Percentiles rank a stretch among this genome's conserved stretches.
These are phyloP conservation scores for Pseudorhiza aurosa DNA, from an alignment of 30 jellyfish, hydroid and myxozoan genomes.

Conservation along the genomic window DNA sequence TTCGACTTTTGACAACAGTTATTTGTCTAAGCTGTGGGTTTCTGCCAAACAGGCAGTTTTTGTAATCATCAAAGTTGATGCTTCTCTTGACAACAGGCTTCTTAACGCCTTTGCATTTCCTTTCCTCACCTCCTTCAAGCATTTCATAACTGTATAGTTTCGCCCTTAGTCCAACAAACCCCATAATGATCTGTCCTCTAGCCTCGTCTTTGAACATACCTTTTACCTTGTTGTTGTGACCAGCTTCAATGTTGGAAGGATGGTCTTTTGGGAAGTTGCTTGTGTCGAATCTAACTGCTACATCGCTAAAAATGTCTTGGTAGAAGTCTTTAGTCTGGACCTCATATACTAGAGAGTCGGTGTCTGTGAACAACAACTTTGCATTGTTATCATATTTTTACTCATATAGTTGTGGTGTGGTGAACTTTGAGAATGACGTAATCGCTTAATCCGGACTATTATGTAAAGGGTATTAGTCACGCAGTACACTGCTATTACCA, in stretches of 20 bases:
- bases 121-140: constrained; percentile 46
- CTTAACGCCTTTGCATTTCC: constrained; percentile 55
- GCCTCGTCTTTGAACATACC: constrained; percentile 70
- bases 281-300: constrained; percentile 13
- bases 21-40: constrained; percentile 24
- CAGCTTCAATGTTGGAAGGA: background rate
- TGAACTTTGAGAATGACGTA: no score
- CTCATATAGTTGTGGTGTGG: constrained; percentile 64
- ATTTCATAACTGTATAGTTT: constrained; percentile 51
- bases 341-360: constrained; percentile 68
- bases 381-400: constrained; percentile 36
- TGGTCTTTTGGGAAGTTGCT: constrained; percentile 23
- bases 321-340: constrained; percentile 66
- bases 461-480: no score
- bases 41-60: constrained; percentile 7
- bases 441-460: no score
- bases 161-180: constrained; percentile 55
- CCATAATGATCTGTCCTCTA: constrained; percentile 32
- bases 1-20: constrained; percentile 24
- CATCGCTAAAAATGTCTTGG: constrained; percentile 32
- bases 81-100: constrained; percentile 28
- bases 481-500: no score
- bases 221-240: constrained; percentile 38
- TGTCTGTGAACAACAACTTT: constrained; percentile 64
- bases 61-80: constrained; percentile 24